These are phyloP conservation scores for Archocentrus centrarchus DNA, from an alignment of 2,113 vertebrate genomes.

Conservation along the genomic window DNA sequence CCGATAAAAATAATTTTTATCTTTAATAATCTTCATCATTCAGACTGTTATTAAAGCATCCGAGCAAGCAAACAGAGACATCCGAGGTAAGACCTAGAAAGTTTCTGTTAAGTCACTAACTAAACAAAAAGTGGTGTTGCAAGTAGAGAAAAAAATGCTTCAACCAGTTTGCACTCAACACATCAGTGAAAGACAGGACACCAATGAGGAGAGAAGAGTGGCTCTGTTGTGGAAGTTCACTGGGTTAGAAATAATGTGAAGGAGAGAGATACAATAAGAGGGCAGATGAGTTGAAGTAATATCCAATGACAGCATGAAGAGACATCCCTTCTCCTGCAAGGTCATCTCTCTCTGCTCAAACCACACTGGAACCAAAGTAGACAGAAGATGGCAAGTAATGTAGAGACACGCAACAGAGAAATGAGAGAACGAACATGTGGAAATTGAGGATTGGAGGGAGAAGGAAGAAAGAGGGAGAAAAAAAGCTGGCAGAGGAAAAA, in stretches of 20 bases:
- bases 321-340: constrained; percentile 72
- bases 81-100: too few relatives aligned
- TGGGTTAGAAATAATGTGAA: constrained; percentile 54
- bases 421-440: not conserved
- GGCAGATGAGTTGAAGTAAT: constrained; percentile 75
- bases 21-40: not conserved
- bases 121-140: not conserved
- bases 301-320: constrained; percentile 71
- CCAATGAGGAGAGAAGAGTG: constrained; percentile 24
- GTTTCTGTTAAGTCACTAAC: not conserved
- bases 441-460: not conserved
- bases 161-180: not conserved
- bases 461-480: not conserved
- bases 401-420: not conserved
- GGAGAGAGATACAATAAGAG: constrained; percentile 50
- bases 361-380: constrained; percentile 37
- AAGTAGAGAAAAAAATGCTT: not conserved
- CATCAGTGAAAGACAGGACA: not conserved
- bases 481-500: not conserved
- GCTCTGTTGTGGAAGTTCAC: constrained; percentile 41
- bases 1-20: too few relatives aligned
- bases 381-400: not conserved
- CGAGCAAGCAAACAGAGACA: too few relatives aligned
- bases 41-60: too few relatives aligned
- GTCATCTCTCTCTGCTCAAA: constrained; percentile 42